These are phyloP conservation scores for Orthosia gothica DNA, from an alignment of 2,888 invertebrate genomes.

Conservation along the genomic window DNA sequence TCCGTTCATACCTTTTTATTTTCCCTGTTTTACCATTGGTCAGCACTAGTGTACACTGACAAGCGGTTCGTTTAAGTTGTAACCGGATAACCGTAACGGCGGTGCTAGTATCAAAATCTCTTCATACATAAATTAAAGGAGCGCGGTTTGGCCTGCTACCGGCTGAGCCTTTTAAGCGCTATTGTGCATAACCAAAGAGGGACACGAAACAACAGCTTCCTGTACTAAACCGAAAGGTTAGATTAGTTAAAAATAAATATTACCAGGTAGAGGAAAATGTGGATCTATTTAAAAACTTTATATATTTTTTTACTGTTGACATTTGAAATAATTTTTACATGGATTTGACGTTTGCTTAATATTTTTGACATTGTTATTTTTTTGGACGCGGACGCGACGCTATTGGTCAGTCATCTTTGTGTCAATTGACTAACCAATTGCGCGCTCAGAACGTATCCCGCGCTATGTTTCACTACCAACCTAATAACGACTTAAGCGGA, in stretches of 20 bases:
- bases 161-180: constrained; percentile 82
- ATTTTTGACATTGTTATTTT: too few relatives aligned
- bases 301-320: too few relatives aligned
- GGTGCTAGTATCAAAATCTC: constrained; percentile 82
- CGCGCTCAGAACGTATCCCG: too few relatives aligned
- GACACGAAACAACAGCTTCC: constrained; percentile 69
- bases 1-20: constrained; percentile 27
- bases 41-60: constrained; percentile 54
- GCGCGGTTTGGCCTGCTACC: constrained; percentile 77
- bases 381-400: too few relatives aligned
- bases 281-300: not conserved
- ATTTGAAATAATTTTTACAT: too few relatives aligned
- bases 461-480: too few relatives aligned
- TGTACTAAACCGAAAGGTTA: constrained; percentile 29
- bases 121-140: constrained; percentile 86
- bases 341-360: too few relatives aligned
- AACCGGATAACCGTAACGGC: constrained; percentile 67
- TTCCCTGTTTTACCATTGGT: constrained; percentile 29
- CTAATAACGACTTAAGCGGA: too few relatives aligned
- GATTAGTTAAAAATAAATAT: constrained; percentile 17
- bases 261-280: not conserved
- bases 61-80: constrained; percentile 73
- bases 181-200: constrained; percentile 85
- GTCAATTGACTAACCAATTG: too few relatives aligned
- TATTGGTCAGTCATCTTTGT: too few relatives aligned